Percentiles rank a stretch among this genome's conserved stretches.
These are phyloP conservation scores for Monochamus saltuarius DNA, from an alignment of 1,140 invertebrate species.

Conservation along the genomic window DNA sequence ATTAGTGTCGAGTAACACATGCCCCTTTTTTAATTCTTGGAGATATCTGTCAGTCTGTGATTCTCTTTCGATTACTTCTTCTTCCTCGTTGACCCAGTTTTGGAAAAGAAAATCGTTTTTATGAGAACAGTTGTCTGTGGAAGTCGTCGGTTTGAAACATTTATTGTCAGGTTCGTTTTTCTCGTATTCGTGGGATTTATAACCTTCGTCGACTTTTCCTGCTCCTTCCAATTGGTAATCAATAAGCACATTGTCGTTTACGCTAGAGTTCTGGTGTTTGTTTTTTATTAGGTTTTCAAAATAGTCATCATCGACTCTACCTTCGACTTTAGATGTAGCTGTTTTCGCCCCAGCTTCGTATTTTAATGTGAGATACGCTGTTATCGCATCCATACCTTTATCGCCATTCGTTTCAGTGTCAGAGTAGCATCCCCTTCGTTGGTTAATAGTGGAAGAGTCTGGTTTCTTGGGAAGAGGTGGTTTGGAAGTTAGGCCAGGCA, in stretches of 20 bases:
- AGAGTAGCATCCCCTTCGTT: neutral
- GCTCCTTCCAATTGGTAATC: too few species aligned
- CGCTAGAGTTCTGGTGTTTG: too few species aligned
- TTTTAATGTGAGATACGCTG: conserved; percentile 36
- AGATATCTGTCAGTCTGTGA: conserved; percentile 30
- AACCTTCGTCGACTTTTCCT: too few species aligned
- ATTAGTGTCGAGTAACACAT: conserved; percentile 18
- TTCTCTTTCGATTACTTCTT: conserved; percentile 24
- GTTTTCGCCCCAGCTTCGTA: conserved; percentile 15
- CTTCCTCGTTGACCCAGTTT: neutral
- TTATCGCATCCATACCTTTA: conserved; percentile 23
- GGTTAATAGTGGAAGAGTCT: neutral
- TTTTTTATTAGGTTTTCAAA: neutral
- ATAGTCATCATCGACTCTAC: neutral
- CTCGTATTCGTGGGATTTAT: too few species aligned
- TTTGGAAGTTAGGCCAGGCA: conserved; percentile 35
- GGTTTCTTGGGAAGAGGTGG: conserved; percentile 38
- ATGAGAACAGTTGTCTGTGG: too few species aligned
- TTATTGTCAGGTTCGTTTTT: too few species aligned
- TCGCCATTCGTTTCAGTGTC: conserved; percentile 6
- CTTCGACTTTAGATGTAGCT: neutral
- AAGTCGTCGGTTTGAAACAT: too few species aligned
- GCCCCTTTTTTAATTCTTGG: conserved; percentile 29
- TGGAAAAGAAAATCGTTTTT: too few species aligned
- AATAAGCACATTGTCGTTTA: too few species aligned